A percentile compares a stretch with the other conserved stretches of the same genome.
Conservation (phyloP, 2,113 vertebrate genomes). For the Lamprotornis superbus region DNA sequence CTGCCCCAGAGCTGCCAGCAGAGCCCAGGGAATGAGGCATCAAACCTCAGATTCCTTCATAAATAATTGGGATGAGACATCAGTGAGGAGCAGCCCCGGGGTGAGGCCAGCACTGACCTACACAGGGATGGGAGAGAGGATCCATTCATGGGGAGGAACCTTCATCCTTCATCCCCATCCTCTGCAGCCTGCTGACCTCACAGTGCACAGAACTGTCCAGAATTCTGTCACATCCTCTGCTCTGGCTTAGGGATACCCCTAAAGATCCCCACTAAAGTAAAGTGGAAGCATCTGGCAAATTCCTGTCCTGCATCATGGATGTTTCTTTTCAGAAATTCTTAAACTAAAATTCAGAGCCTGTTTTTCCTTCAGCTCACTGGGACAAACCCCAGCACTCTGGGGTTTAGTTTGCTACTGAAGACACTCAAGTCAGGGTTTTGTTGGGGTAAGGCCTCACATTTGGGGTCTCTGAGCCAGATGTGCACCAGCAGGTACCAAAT, state of each 20-base stretch:
- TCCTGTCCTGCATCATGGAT: fast-evolving
- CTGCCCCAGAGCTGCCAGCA: not conserved
- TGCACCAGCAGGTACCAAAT: not conserved
- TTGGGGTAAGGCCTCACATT: too few relatives aligned
- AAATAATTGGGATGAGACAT: fast-evolving
- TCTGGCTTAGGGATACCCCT: not conserved
- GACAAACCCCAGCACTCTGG: not conserved
- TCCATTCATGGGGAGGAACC: not conserved
- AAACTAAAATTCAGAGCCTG: not conserved
- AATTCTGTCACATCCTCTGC: not conserved
- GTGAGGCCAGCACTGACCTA: not conserved
- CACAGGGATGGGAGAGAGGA: fast-evolving
- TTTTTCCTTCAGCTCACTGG: not conserved
- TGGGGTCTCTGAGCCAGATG: not conserved
- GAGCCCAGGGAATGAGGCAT: not conserved
- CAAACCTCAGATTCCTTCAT: not conserved
- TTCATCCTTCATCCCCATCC: too few relatives aligned
- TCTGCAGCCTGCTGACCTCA: not conserved
- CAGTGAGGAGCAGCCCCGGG: not conserved
- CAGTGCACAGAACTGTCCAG: not conserved
- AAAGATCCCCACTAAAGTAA: not conserved
- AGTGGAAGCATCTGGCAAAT: not conserved
- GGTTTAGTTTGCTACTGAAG: not conserved
- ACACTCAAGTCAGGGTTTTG: not conserved
- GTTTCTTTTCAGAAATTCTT: not conserved